Evolutionary conservation across 2,797 vertebrate genomes (phyloP).

Genomic region (Nasua narica): DNA sequence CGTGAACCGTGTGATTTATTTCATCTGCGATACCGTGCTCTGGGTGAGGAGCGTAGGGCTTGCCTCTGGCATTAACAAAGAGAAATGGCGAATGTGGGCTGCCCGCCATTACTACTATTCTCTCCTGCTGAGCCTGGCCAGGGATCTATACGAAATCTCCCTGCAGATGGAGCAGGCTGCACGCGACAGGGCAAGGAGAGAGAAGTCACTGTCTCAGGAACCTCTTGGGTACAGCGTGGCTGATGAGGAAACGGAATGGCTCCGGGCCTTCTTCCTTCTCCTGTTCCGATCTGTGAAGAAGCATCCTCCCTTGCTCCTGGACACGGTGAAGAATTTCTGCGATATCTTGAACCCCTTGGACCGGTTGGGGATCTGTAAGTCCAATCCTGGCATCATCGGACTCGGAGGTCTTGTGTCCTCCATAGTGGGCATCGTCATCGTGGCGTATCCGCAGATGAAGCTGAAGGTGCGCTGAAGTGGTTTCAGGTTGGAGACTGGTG

Average conservation of each 20-base stretch:
- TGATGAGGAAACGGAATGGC: conserved; percentile 78
- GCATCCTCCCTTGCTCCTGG: conserved; percentile 90
- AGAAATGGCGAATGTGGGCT: conserved; percentile 88
- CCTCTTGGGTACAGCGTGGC: conserved; percentile 67
- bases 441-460: conserved; percentile 88
- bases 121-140: conserved; percentile 87
- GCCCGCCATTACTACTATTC: conserved; percentile 90
- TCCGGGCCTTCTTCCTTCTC: conserved; percentile 85
- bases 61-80: conserved; percentile 81
- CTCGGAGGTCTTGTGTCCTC: conserved; percentile 95
- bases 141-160: conserved; percentile 89
- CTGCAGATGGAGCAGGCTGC: conserved; percentile 85
- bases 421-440: conserved; percentile 89
- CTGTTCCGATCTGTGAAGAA: conserved; percentile 85
- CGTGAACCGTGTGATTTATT: conserved; percentile 91
- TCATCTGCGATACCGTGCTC: conserved; percentile 91
- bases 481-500: neutral
- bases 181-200: conserved; percentile 75
- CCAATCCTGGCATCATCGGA: conserved; percentile 89
- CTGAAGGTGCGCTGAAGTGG: conserved; percentile 81
- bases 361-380: conserved; percentile 89
- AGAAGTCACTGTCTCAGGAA: conserved; percentile 68
- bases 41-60: conserved; percentile 90
- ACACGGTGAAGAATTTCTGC: conserved; percentile 92
- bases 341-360: conserved; percentile 94